Base-by-base conservation (phyloP, 2,797 vertebrate species). In the Protonibea diacanthus region DNA sequence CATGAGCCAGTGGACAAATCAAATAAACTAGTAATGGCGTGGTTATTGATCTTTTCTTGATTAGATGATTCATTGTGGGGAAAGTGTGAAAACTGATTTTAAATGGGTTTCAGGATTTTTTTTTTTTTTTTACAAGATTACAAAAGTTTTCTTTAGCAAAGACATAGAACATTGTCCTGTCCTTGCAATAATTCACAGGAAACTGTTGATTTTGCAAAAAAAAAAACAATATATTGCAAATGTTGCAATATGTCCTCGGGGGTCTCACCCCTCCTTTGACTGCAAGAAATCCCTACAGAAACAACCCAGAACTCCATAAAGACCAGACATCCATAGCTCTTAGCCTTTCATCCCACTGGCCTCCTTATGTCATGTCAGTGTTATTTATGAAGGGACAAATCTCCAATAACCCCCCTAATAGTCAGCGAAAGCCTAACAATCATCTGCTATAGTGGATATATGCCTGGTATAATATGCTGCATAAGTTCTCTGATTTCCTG, bases 21-120 rank as follows among this genome's bases (percentile, higher is more conserved):
- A 57, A 83, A 73, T 61, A 27, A 78, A 72, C 45, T 18, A 23
- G 49, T 59, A 80, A 80, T 71, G 42, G 74, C 49, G 51, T n/a
- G 58, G 63, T 71, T 85, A 80, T 83, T 74, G 76, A 79, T 78
- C 70, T 48, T 38, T 45, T 58, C 52, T 52, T 82, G 55, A 80
- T 68, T 76, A 15, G 52, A 81, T 66, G 51, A 81, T 77, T 80
- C 18, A 73, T 74, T 76, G 49, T 20, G 7, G 21, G 21, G 23
- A 72, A 76, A 72, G 56, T 29, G 27, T 66, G 48, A 63, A 86
- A 72, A 80, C 15, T 11, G 17, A 47, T 61, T 38, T 58, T 18
- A 78, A 84, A 57, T 51, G 4, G 20, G 12, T 56, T 75, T 59
- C 48, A 44, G 15, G 53, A 12, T 44, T 53, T 47, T 70, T 45